Conservation (phyloP, 2,113 vertebrate genomes). For the Mastomys coucha region DNA sequence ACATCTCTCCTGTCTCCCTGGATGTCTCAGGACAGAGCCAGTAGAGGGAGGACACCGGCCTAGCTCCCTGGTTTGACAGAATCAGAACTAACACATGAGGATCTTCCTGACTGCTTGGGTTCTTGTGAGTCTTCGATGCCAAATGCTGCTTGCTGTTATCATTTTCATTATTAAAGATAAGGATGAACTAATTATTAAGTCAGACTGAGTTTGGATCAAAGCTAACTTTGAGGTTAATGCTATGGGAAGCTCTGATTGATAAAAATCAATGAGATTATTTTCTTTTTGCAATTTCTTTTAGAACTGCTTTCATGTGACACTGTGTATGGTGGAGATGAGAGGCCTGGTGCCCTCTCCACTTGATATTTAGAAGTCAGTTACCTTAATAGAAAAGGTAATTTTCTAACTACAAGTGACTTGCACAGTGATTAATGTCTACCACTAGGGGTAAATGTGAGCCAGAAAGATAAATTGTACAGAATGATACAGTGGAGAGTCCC, state of each 20-base stretch:
- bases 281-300: conserved; percentile 25
- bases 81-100: background rate
- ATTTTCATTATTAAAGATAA: conserved; percentile 35
- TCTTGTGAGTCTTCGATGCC: background rate
- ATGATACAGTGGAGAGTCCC: background rate
- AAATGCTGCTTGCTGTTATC: background rate
- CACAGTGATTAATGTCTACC: background rate
- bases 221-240: background rate
- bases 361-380: background rate
- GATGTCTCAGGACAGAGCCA: background rate
- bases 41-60: background rate
- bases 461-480: background rate
- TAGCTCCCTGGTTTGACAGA: background rate
- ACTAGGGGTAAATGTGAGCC: background rate
- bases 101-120: background rate
- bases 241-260: background rate
- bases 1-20: background rate
- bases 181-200: conserved; percentile 6
- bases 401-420: background rate
- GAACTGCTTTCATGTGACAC: background rate
- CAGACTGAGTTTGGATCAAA: background rate
- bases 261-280: background rate
- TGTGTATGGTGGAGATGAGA: background rate
- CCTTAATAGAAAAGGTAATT: background rate
- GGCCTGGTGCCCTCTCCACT: background rate